phyloP scores from a whole-genome alignment of 2,113 vertebrate genomes.

The Scartelaos histophorus region DNA sequence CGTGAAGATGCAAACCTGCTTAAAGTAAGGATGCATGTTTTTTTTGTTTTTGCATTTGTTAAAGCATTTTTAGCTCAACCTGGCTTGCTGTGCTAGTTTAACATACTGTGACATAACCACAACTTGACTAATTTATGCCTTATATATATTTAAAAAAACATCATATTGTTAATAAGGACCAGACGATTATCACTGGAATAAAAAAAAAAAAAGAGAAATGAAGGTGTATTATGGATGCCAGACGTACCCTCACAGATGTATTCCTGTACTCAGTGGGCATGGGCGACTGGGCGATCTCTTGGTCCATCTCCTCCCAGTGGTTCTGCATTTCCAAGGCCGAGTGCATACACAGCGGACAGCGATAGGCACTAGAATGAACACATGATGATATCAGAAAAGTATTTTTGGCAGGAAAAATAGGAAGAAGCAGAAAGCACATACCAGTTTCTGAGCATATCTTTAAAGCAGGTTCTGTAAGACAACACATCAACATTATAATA shows the following conservation, averaged over 20 bases:
- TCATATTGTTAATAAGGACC: no score
- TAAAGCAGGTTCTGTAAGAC: slow-evolving; percentile 87
- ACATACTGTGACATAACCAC: no score
- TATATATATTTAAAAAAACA: no score
- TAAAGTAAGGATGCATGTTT: no score
- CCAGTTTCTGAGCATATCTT: slow-evolving; percentile 81
- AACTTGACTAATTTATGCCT: no score
- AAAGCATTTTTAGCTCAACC: no score
- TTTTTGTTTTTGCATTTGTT: no score
- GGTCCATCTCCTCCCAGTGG: slow-evolving; percentile 87
- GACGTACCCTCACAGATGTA: slow-evolving; percentile 84
- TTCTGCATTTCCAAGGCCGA: slow-evolving; percentile 85
- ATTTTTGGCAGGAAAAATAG: background rate
- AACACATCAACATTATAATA: background rate
- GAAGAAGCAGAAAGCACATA: slow-evolving; percentile 35
- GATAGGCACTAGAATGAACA: slow-evolving; percentile 79
- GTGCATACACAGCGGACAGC: slow-evolving; percentile 94
- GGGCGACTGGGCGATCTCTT: slow-evolving; percentile 85
- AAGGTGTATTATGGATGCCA: background rate
- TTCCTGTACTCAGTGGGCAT: slow-evolving; percentile 92
- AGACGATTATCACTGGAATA: background rate
- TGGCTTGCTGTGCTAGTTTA: no score
- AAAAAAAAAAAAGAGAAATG: background rate
- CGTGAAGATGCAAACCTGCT: no score
- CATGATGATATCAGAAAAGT: background rate